phyloP scores from a whole-genome alignment of 2,113 vertebrate species.

The Pterocles orientalis region DNA sequence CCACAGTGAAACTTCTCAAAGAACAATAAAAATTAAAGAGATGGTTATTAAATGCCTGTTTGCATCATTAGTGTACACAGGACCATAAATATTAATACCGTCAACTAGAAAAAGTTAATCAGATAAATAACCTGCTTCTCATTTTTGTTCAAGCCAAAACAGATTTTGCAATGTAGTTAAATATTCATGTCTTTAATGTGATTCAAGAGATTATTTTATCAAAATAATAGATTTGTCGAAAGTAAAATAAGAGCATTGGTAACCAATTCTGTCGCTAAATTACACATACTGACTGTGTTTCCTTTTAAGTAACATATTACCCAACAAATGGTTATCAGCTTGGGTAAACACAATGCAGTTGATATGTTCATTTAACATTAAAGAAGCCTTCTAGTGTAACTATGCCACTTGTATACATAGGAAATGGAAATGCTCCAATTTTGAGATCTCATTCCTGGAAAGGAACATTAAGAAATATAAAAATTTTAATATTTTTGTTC shows the following conservation, averaged over 20 bases:
- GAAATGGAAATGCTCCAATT: conserved; percentile 14
- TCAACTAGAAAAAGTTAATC: not conserved
- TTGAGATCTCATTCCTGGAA: not conserved
- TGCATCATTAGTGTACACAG: not conserved
- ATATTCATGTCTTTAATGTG: not conserved
- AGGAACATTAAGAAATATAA: not conserved
- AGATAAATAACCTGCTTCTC: not conserved
- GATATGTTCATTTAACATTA: conserved; percentile 10
- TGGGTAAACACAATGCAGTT: conserved; percentile 9
- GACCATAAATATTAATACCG: not conserved
- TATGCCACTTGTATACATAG: not conserved
- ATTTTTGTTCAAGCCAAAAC: not conserved
- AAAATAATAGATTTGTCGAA: not conserved
- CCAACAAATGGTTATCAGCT: conserved; percentile 4
- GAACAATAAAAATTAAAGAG: not conserved
- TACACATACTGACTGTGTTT: not conserved
- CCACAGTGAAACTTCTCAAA: not conserved
- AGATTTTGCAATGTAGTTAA: not conserved
- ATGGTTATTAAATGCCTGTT: not conserved
- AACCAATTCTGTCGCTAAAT: not conserved
- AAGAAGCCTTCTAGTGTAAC: not conserved
- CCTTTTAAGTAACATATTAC: not conserved
- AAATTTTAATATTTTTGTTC: not conserved
- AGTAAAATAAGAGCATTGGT: not conserved
- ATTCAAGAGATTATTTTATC: not conserved